Base-by-base conservation (phyloP, 2,797 vertebrate genomes). In the Crocodylus rhombifer region DNA sequence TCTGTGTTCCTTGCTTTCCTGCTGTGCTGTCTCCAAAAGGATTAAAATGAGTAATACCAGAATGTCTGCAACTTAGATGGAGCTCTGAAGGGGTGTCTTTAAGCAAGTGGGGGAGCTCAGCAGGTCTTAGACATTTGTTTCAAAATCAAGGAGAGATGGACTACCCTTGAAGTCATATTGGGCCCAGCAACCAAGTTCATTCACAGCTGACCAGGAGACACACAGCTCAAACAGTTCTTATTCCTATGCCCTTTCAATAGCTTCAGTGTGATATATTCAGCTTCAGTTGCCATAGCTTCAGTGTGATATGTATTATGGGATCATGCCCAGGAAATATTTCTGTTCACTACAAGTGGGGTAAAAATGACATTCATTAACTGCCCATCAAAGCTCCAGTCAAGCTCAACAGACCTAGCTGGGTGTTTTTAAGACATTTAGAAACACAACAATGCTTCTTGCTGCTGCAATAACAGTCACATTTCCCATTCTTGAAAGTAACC, bases 141-240 rank as follows among this genome's bases (percentile, higher is more conserved):
- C 36, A 36, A 13, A 13, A 33, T 30, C 20, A 33, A 36, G 67
- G 11, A 13, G 10, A 21, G 10, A 13, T 69, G 67, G 30, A 23
- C 4, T 33, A 33, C 33, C 15, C 51, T 18, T 56, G 51, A 16
- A 56, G 12, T 15, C 10, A 26, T 28, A 18, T 55, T 3, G 14
- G 7, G 20, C 5, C 2, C 1, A 11, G 10, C 26, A 56, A 2
- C 4, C 4, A 63, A n/a, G 1, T 58, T 30, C 80, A 15, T 42
- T 86, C 69, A 71, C 11, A 58, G 30, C 3, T 1, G 30, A 77
- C 76, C 13, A 64, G 33, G 55, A 71, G 58, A 93, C 12, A 62
- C 28, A 90, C n/a, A 82, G 33, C 14, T 86, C 82, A 89, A 86
- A 5, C 12, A 12, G 33, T 87, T 93, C 93, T 11, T 18, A 86